Evolutionary conservation across 2,113 vertebrate genomes (phyloP).

Genomic region (Myotis yumanensis): DNA sequence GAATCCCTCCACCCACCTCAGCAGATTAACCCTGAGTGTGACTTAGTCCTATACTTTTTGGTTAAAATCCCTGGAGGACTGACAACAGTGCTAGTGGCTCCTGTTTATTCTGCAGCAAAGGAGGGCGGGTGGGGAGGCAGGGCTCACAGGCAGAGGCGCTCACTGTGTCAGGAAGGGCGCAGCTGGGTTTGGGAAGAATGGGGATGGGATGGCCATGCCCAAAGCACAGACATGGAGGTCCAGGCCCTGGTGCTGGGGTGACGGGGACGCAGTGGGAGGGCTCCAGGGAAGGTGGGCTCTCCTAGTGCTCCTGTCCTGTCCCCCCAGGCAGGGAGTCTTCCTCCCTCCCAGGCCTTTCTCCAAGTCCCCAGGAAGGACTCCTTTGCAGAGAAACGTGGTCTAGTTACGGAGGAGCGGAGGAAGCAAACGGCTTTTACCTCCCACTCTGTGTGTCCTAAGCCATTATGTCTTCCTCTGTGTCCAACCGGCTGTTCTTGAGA

Average conservation of each 20-base stretch:
- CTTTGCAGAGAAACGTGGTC: background rate
- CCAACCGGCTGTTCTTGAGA: background rate
- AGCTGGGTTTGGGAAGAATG: background rate
- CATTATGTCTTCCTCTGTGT: background rate
- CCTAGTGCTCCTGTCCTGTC: too few species aligned
- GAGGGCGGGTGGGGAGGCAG: background rate
- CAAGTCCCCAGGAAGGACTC: background rate
- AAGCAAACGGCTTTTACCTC: background rate
- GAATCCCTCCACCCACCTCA: too few species aligned
- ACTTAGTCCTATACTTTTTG: too few species aligned
- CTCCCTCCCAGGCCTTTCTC: background rate
- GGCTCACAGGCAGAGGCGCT: background rate
- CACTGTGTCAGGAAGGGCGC: background rate
- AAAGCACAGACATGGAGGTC: fast-evolving
- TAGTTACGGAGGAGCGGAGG: background rate
- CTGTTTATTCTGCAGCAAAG: background rate
- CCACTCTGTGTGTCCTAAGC: background rate
- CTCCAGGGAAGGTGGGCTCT: background rate
- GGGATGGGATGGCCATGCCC: background rate
- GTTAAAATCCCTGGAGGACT: too few species aligned
- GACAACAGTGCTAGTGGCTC: background rate
- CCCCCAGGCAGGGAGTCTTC: too few species aligned
- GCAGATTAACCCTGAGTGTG: too few species aligned
- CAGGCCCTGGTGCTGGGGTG: too few species aligned
- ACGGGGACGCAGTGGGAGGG: too few species aligned